Evolutionary conservation across 2,113 vertebrate species (phyloP).

Genomic region (Electrona antarctica): DNA sequence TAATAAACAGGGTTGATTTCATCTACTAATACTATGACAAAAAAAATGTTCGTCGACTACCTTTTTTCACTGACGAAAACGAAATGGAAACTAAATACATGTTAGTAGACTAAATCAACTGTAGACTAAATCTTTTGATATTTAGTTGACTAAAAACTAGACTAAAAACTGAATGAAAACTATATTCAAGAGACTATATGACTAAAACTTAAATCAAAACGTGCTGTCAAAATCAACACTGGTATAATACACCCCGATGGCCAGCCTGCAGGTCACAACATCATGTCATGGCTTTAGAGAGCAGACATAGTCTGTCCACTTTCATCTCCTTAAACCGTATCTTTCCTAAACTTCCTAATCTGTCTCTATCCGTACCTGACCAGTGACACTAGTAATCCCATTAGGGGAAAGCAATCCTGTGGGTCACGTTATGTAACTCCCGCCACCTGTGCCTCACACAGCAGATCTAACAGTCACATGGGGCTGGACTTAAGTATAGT

Average conservation of each 20-base stretch:
- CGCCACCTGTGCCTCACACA: slow-evolving; percentile 1
- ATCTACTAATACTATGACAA: too few species aligned
- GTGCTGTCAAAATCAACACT: too few species aligned
- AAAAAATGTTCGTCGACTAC: too few species aligned
- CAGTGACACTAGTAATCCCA: slow-evolving; percentile 35
- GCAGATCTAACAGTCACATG: background rate
- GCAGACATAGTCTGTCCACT: slow-evolving; percentile 5
- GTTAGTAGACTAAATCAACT: too few species aligned
- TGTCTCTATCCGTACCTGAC: background rate
- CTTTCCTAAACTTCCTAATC: background rate
- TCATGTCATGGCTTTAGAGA: background rate
- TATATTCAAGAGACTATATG: too few species aligned
- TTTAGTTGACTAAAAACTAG: too few species aligned
- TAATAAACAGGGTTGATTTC: background rate
- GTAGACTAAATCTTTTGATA: too few species aligned
- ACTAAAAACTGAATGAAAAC: too few species aligned
- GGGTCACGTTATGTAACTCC: slow-evolving; percentile 3
- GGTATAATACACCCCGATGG: background rate
- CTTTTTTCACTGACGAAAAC: too few species aligned
- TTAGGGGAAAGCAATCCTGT: slow-evolving; percentile 11
- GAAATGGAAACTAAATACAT: too few species aligned
- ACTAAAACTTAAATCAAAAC: too few species aligned
- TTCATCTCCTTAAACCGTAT: slow-evolving; percentile 11
- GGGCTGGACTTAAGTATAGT: background rate
- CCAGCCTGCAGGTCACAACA: background rate